These are phyloP conservation scores for Heliconius melpomene DNA, from an alignment of 1,140 invertebrate genomes.

Conservation along the genomic window DNA sequence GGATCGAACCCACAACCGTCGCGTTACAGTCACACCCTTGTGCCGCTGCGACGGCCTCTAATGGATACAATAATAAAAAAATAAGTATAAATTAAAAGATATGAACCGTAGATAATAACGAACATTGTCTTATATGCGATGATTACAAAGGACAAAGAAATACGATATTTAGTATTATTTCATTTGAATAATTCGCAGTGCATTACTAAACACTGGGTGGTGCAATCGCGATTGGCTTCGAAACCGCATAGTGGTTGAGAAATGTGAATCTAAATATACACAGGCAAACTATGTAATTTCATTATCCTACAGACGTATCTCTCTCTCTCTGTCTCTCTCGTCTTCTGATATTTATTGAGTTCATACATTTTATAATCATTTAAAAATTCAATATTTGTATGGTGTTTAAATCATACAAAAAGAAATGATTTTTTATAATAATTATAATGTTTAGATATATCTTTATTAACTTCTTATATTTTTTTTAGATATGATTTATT, in stretches of 20 bases:
- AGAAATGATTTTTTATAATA: no score
- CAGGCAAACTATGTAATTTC: slow-evolving; percentile 49
- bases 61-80: background rate
- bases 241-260: slow-evolving; percentile 51
- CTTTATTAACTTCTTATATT: no score
- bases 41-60: no score
- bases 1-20: no score
- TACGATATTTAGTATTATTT: slow-evolving; percentile 29
- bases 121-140: background rate
- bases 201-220: slow-evolving; percentile 44
- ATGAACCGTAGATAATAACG: background rate
- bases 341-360: background rate
- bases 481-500: background rate
- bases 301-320: slow-evolving; percentile 25
- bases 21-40: no score
- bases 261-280: slow-evolving; percentile 52
- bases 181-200: slow-evolving; percentile 34
- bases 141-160: slow-evolving; percentile 3
- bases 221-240: slow-evolving; percentile 40
- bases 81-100: background rate
- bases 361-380: background rate
- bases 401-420: background rate
- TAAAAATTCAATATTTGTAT: background rate
- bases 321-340: background rate
- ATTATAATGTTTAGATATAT: background rate